A percentile compares a stretch with the other conserved stretches of the same genome.
These are phyloP conservation scores for Bradypodion pumilum DNA, from an alignment of 2,797 vertebrate species.

Conservation along the genomic window DNA sequence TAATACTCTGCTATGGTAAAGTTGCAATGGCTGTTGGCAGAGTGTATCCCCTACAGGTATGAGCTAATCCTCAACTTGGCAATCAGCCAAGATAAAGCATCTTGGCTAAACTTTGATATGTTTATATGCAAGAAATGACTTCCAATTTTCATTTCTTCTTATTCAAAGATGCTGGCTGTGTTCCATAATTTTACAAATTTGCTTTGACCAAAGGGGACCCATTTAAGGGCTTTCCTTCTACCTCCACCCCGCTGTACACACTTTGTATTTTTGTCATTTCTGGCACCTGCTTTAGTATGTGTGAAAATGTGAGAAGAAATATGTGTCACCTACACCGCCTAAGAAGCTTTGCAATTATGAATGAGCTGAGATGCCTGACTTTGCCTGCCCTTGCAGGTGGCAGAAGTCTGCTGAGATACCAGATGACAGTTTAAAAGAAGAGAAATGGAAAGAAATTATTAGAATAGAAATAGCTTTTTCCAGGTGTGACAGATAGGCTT, in stretches of 20 bases:
- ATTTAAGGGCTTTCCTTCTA: not conserved
- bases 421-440: constrained; percentile 59
- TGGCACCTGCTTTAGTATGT: not conserved
- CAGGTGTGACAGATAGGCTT: too few species aligned
- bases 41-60: constrained; percentile 31
- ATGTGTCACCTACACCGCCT: not conserved
- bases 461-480: constrained; percentile 29
- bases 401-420: constrained; percentile 58
- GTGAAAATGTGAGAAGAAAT: constrained; percentile 25
- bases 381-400: constrained; percentile 50
- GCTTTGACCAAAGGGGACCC: not conserved
- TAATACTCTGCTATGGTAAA: not conserved
- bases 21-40: constrained; percentile 12
- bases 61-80: not conserved
- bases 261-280: constrained; percentile 29
- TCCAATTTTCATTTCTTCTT: not conserved
- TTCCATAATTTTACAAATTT: not conserved
- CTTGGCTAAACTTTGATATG: not conserved
- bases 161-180: not conserved
- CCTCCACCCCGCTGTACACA: not conserved
- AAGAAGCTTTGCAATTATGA: constrained; percentile 6
- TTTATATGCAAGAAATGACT: not conserved
- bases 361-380: constrained; percentile 21
- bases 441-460: constrained; percentile 20
- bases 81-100: constrained; percentile 6